Base-by-base conservation (phyloP, 2,888 invertebrate genomes). In the Drepanosiphum platanoidis region DNA sequence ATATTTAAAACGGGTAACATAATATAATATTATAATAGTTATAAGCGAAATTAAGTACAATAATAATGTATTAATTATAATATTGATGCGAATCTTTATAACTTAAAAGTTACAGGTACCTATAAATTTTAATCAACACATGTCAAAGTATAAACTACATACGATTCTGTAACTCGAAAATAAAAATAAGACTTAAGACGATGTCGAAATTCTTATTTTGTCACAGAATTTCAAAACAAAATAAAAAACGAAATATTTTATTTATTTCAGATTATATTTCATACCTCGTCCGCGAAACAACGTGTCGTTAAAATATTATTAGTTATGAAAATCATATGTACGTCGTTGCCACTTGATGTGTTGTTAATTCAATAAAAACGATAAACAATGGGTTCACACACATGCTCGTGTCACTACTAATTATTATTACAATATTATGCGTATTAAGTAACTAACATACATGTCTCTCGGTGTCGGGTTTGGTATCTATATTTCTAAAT, bases 1-100 rank as follows among this genome's bases (percentile, higher is more conserved):
- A 42, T 82, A 71, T 71, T 61, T 32, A 39, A 61, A 61, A 72
- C n/a, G 81, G 61, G 39, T 72, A 82, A 72, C 81, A 71, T 71
- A n/a, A 27, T 61, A 27, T 11, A n/a, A 61, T 52, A 52, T 80
- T 13, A 34, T 52, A n/a, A 64, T 39, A 42, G 81, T 15, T 58
- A 61, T 61, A 72, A 81, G 58, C 72, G 8, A 61, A 82, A 30
- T 64, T 4, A 78, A 72, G 34, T 52, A 58, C 68, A 70, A 52
- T 36, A 61, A 71, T 71, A 71, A 81, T 80, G 58, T 32, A 68
- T 68, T 66, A 79, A 34, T 79, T n/a, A 64, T 46, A 42, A 34
- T 68, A 68, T 70, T n/a, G n/a, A 70, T n/a, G 18, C 15, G 34
- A 3, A 34, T 32, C 2, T 68, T 3, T n/a, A n/a, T n/a, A n/a